A percentile compares a stretch with the other conserved stretches of the same genome.
Evolutionary conservation across 1,140 invertebrate genomes (phyloP).

Genomic region (Pseudomyrmex flavicornis): DNA sequence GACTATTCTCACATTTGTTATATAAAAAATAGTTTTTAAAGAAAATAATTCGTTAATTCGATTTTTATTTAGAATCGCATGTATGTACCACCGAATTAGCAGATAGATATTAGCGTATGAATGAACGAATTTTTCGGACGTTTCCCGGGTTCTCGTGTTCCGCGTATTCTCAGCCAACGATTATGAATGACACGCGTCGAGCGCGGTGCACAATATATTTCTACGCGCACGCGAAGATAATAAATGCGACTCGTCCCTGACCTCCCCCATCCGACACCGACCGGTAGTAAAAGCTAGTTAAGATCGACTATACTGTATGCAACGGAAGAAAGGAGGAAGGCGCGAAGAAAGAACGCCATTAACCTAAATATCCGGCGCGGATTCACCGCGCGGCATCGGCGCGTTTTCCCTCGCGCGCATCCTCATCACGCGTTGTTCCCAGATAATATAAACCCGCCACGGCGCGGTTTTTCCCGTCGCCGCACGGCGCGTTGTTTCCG

Average conservation of each 20-base stretch:
- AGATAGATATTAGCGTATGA: too few species aligned
- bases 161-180: not conserved
- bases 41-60: too few species aligned
- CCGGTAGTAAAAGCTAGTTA: constrained; percentile 63
- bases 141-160: too few species aligned
- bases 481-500: constrained; percentile 59
- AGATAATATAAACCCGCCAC: constrained; percentile 24
- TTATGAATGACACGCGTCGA: not conserved
- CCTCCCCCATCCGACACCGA: constrained; percentile 33
- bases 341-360: constrained; percentile 55
- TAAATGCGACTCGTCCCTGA: constrained; percentile 55
- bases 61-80: too few species aligned
- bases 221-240: constrained; percentile 5
- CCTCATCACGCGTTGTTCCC: constrained; percentile 35
- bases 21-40: too few species aligned
- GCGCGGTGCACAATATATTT: not conserved
- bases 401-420: constrained; percentile 54
- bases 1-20: too few species aligned
- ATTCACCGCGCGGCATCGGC: constrained; percentile 17
- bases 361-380: constrained; percentile 67
- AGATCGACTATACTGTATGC: not conserved
- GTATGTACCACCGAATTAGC: too few species aligned
- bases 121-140: too few species aligned
- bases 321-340: constrained; percentile 47
- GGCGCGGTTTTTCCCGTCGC: constrained; percentile 55